Evolutionary conservation across 2,797 vertebrate genomes (phyloP), one percentile per base, ranked within the genome.

Genomic region (Malacoraja senta): DNA sequence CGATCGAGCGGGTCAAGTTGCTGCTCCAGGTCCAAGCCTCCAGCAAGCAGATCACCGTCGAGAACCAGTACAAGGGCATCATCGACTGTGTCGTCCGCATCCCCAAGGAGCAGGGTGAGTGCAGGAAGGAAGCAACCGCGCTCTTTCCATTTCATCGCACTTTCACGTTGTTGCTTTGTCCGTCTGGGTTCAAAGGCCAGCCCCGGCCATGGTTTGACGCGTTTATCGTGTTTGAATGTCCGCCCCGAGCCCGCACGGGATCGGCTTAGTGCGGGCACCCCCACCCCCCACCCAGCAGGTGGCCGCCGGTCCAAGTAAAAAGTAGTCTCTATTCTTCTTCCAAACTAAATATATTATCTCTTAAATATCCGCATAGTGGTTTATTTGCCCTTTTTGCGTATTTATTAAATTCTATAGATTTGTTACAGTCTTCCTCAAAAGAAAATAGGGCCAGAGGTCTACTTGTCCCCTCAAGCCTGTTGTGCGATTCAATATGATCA

Each of bases 1-100:
- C 96, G 93, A 96, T 96, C 83, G 96, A 97, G 95, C 94, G 96
- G 1, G 96, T 97, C 32, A 97, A 97, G 94, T 94, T 96, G 35
- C 95, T 97, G 94, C 94, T 96, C 93, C 96, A 96, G 95, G 96
- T 96, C 79, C 94, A 95, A 93, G 95, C 94, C 26, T 95, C 90
- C 0, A 96, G 95, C 90, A 94, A 94, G 93, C 94, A 95, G 94
- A 95, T 95, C 93, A 94, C 19, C 3, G 93, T 95, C 0, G 81
- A 93, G 19, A 65, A 80, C 4, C 94, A 74, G 80, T 94, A 95
- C 93, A 94, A 94, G 93, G 95, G 95, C 94, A 94, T 91, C 53
- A 15, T 94, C 12, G 94, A 94, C 94, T 95, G 95, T 83, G 93
- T 95, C 0, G 0, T 95, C 90, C 58, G n/a, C 72, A 94, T 95